A percentile compares a stretch with the other conserved stretches of the same genome.
These are phyloP conservation scores for Isoperla grammatica DNA, from an alignment of 2,888 invertebrate genomes.

Conservation along the genomic window DNA sequence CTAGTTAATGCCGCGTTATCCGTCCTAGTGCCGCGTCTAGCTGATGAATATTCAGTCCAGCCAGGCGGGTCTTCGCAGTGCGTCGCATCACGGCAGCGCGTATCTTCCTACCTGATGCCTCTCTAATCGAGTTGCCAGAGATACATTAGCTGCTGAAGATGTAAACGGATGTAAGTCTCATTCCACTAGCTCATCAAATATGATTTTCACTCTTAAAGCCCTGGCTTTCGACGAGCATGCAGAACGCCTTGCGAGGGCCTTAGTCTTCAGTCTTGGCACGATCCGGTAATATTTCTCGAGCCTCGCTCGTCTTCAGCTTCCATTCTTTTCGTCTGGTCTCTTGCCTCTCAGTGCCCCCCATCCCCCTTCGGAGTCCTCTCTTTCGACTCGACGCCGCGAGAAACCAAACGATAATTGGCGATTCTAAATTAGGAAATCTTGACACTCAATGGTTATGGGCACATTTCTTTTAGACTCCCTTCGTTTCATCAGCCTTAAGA, in stretches of 20 bases:
- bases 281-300: constrained; percentile 23
- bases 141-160: too few species aligned
- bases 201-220: constrained; percentile 9
- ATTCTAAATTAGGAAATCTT: constrained; percentile 29
- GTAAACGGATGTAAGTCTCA: constrained; percentile 18
- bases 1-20: too few species aligned
- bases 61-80: too few species aligned
- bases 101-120: too few species aligned
- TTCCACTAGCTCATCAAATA: constrained; percentile 13
- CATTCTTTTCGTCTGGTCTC: constrained; percentile 35
- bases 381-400: constrained; percentile 27
- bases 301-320: constrained; percentile 12
- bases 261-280: constrained; percentile 27
- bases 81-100: background rate
- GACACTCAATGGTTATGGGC: constrained; percentile 25
- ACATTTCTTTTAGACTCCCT: background rate
- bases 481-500: background rate
- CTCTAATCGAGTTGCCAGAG: too few species aligned
- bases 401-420: constrained; percentile 28
- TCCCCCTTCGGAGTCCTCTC: constrained; percentile 28
- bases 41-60: too few species aligned
- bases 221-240: background rate
- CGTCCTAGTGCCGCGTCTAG: too few species aligned
- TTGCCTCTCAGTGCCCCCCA: constrained; percentile 33
- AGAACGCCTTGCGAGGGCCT: background rate